Base-by-base conservation (phyloP, 2,113 vertebrate species). In the Calcarius ornatus region DNA sequence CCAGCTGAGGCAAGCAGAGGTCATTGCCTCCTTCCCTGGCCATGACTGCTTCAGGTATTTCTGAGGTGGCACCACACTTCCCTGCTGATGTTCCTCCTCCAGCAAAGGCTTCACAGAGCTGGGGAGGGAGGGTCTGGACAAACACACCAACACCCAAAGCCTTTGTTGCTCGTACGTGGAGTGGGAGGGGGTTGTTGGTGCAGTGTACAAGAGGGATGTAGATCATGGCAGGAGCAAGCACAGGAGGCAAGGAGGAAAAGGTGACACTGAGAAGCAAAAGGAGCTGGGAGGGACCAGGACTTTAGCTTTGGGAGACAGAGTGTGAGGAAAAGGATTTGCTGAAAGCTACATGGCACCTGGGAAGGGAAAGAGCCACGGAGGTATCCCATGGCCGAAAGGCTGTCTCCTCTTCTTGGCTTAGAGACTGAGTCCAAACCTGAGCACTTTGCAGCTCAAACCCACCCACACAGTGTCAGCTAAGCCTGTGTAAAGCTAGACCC, bases 401-500 rank as follows among this genome's bases (percentile, higher is more conserved):
- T 50, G 27, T 81, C 27, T 21, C 15, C 27, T 50, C 45, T 78
- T 40, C 69, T 35, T 5, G 4, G 43, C n/a, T 60, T 30, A 37
- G 71, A 79, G 66, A 59, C 35, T 22, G 12, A 70, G 37, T n/a
- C 40, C 71, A 94, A 86, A 72, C 25, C 24, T 5, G 18, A 86
- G 47, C 25, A 22, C 81, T 88, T 72, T 33, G 42, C 82, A 73
- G 68, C 45, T 88, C 72, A 54, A 50, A 51, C 21, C 11, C 50
- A 50, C 86, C 42, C 63, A 66, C 54, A 30, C 4, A 28, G 21
- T 8, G 30, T 48, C 88, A 73, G 20, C 42, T 88, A 65, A 82
- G 92, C 66, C 85, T 73, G 38, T 59, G 35, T 77, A 86, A 93
- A 85, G 71, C 66, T 86, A 40, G 71, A 86, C 66, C 27, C 71